Percentiles rank a stretch among this genome's conserved stretches.
Conservation (phyloP, 2,888 invertebrate genomes). For the Odontocerum albicorne region DNA sequence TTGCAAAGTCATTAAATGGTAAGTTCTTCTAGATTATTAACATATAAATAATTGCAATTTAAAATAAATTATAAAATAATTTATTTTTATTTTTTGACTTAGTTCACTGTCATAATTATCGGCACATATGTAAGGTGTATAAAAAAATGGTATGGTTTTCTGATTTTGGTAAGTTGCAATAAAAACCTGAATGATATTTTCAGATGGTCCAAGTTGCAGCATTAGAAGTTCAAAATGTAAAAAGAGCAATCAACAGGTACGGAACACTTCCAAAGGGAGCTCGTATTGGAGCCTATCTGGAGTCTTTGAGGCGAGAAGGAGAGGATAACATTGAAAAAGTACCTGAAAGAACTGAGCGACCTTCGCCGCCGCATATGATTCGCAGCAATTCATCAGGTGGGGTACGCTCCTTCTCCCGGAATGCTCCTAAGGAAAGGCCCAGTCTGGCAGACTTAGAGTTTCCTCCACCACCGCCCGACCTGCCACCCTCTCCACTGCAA, state of each 20-base stretch:
- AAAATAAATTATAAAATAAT: no score
- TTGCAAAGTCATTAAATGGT: no score
- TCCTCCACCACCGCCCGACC: constrained; percentile 80
- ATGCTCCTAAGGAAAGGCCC: constrained; percentile 73
- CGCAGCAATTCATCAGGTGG: constrained; percentile 87
- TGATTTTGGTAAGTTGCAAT: no score
- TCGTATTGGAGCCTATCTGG: constrained; percentile 93
- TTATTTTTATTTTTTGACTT: no score
- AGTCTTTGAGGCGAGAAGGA: constrained; percentile 85
- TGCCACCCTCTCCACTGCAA: constrained; percentile 61
- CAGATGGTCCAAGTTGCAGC: constrained; percentile 70
- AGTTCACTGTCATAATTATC: no score
- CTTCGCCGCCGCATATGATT: constrained; percentile 79
- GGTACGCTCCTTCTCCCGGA: constrained; percentile 65
- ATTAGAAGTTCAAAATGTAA: constrained; percentile 93
- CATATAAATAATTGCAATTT: no score
- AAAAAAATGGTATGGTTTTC: no score
- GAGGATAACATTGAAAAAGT: constrained; percentile 47
- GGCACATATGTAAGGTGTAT: no score
- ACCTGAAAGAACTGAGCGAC: constrained; percentile 48
- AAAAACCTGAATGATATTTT: no score
- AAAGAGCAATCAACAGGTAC: constrained; percentile 91
- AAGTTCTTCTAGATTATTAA: no score
- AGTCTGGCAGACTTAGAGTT: constrained; percentile 82
- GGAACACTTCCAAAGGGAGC: constrained; percentile 97